Percentiles rank a stretch among this genome's conserved stretches.
These are phyloP conservation scores for Mimumesa dahlbomi DNA, from an alignment of 2,888 invertebrate genomes.

Conservation along the genomic window DNA sequence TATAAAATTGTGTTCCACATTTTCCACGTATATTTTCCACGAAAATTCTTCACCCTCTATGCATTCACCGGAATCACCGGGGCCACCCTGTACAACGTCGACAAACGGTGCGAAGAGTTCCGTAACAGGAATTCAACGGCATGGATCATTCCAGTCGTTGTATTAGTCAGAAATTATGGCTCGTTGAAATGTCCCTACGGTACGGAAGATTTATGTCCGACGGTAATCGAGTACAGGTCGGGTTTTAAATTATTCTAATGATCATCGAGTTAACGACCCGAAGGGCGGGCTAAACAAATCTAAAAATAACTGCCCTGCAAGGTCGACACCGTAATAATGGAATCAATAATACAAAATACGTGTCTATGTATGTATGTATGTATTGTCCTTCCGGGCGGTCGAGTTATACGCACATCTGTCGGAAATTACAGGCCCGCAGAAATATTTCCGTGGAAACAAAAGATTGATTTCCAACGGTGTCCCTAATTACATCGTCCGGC, in stretches of 20 bases:
- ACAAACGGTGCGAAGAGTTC: no score
- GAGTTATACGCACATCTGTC: slow-evolving; percentile 18
- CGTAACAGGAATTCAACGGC: no score
- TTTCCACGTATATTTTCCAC: no score
- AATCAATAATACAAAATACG: slow-evolving; percentile 6
- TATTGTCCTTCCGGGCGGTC: slow-evolving; percentile 1
- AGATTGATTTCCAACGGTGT: slow-evolving; percentile 20
- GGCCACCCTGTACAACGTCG: no score
- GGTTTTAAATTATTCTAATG: slow-evolving; percentile 5
- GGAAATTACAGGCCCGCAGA: slow-evolving; percentile 16
- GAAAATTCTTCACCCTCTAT: no score
- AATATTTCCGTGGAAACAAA: slow-evolving; percentile 10
- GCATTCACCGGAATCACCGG: no score
- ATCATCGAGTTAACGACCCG: slow-evolving; percentile 6
- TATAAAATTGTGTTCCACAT: no score
- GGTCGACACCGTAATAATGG: slow-evolving; percentile 14
- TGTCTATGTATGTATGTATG: no score
- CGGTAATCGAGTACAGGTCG: slow-evolving; percentile 7
- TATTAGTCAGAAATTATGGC: background rate
- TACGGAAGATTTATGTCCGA: slow-evolving; percentile 14
- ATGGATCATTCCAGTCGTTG: no score
- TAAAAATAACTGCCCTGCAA: slow-evolving; percentile 1
- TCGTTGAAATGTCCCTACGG: background rate
- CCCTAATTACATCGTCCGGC: slow-evolving; percentile 36
- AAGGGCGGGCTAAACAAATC: slow-evolving; percentile 12